Percentiles rank a stretch among this genome's conserved stretches.
phyloP scores from a whole-genome alignment of 1,140 invertebrate genomes.

The Cydia strobilella region DNA sequence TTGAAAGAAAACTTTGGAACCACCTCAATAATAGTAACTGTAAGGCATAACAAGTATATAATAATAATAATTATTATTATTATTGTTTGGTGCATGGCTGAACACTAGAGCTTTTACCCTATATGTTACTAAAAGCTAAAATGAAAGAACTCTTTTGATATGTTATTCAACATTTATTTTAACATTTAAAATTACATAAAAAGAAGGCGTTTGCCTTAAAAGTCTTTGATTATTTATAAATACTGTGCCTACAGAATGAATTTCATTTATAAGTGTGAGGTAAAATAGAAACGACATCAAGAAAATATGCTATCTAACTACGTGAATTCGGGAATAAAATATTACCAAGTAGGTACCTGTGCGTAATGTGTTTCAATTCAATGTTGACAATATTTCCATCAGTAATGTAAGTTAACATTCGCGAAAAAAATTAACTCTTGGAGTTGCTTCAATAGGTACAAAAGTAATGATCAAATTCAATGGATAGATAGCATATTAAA shows the following conservation, averaged over 20 bases:
- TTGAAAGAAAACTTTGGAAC: too few relatives aligned
- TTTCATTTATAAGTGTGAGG: constrained; percentile 71
- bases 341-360: not conserved
- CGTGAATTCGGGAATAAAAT: constrained; percentile 18
- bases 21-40: too few relatives aligned
- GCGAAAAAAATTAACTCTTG: not conserved
- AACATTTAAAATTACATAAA: constrained; percentile 80
- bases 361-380: not conserved
- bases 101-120: too few relatives aligned
- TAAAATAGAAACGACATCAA: constrained; percentile 38
- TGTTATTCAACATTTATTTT: constrained; percentile 78
- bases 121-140: constrained; percentile 36
- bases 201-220: constrained; percentile 77
- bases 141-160: constrained; percentile 68
- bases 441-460: not conserved
- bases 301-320: constrained; percentile 44
- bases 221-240: constrained; percentile 74
- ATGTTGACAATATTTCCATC: constrained; percentile 28
- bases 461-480: not conserved
- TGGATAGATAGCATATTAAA: constrained; percentile 36
- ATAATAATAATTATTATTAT: too few relatives aligned
- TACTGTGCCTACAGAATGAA: constrained; percentile 74
- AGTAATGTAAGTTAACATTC: not conserved
- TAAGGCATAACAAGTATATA: too few relatives aligned
- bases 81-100: too few relatives aligned